A percentile compares a stretch with the other conserved stretches of the same genome.
phyloP scores from a whole-genome alignment of 2,888 invertebrate species.

The Onchidella celtica region DNA sequence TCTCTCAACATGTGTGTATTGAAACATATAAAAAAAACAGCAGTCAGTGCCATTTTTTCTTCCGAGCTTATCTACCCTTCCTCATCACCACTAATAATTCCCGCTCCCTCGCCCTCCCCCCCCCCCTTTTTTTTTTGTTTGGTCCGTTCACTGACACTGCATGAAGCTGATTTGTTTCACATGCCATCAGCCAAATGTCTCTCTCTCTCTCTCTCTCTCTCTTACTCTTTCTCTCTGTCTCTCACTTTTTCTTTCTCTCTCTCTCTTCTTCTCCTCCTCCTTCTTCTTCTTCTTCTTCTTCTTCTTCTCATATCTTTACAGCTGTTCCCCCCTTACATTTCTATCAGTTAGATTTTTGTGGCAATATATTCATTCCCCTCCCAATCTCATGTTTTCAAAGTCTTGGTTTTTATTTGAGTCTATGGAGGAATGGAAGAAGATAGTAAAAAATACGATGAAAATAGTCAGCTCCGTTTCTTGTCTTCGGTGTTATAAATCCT shows the following conservation, averaged over 20 bases:
- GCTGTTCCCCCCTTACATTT: neutral
- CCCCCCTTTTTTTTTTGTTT: conserved; percentile 24
- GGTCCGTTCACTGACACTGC: conserved; percentile 40
- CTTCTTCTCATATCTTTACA: neutral
- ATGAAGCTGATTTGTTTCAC: conserved; percentile 32
- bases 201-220: neutral
- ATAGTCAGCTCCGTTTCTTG: too few species aligned
- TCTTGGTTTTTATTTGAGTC: too few species aligned
- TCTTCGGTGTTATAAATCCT: too few species aligned
- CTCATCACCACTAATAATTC: conserved; percentile 36
- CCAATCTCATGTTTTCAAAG: too few species aligned
- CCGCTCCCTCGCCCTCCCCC: too few species aligned
- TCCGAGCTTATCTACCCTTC: conserved; percentile 34
- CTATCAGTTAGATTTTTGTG: conserved; percentile 30
- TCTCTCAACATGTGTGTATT: conserved; percentile 42
- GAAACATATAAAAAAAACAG: conserved; percentile 12
- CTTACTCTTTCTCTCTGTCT: neutral
- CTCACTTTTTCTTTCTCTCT: conserved; percentile 6
- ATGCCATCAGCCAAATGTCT: conserved; percentile 13
- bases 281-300: conserved; percentile 7
- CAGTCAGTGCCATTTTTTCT: too few species aligned
- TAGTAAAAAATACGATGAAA: too few species aligned
- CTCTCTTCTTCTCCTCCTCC: too few species aligned
- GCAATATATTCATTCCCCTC: neutral
- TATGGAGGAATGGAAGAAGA: too few species aligned